Evolutionary conservation across 2,797 vertebrate genomes (phyloP).

Genomic region (Salmo trutta): DNA sequence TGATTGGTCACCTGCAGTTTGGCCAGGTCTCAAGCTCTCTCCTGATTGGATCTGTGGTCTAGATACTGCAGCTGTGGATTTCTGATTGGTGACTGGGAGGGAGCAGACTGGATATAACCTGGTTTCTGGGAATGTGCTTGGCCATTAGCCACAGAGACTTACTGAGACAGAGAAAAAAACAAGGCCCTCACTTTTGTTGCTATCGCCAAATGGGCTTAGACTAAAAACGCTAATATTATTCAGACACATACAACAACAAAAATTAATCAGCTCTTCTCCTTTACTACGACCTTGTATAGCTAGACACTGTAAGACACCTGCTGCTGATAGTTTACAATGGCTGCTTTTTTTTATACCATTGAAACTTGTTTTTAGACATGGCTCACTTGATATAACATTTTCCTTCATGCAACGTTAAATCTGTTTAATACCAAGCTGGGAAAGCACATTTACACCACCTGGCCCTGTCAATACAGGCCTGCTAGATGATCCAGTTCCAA

Average conservation of each 20-base stretch:
- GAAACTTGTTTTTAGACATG: neutral
- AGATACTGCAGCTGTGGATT: neutral
- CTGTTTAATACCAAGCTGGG: neutral
- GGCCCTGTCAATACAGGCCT: slow-evolving; percentile 30
- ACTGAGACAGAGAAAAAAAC: no score
- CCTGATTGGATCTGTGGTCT: neutral
- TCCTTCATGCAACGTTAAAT: slow-evolving; percentile 15
- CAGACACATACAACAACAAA: neutral
- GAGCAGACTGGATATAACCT: slow-evolving; percentile 3
- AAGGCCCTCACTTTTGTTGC: neutral
- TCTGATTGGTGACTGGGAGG: slow-evolving; percentile 2
- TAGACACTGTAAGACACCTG: neutral
- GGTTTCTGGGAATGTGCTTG: slow-evolving; percentile 1
- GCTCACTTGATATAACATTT: neutral
- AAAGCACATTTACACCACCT: slow-evolving; percentile 19
- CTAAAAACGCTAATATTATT: neutral
- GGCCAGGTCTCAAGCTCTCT: neutral
- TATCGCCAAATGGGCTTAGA: neutral
- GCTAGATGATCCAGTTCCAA: neutral
- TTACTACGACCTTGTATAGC: neutral
- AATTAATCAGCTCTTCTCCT: neutral
- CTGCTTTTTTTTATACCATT: neutral
- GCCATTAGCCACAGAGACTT: neutral
- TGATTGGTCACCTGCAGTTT: slow-evolving; percentile 2
- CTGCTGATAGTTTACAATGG: neutral